Percentiles rank a stretch among this genome's conserved stretches.
These are phyloP conservation scores for Pipra filicauda DNA, from an alignment of 2,113 vertebrate genomes.

Conservation along the genomic window DNA sequence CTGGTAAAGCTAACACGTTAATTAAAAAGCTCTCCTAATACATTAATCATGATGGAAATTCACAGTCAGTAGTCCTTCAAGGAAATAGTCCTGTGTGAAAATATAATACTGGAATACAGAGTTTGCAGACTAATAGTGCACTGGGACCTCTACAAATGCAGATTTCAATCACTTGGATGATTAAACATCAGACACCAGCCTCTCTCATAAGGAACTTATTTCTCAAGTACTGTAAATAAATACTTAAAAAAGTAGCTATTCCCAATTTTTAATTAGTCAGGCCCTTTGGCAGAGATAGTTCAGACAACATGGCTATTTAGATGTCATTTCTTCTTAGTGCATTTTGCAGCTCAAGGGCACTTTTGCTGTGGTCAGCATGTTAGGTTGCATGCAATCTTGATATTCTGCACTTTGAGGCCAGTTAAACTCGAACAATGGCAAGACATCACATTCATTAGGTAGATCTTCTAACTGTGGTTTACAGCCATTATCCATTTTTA, in stretches of 20 bases:
- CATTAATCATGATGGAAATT: neutral
- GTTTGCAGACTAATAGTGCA: neutral
- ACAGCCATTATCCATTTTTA: neutral
- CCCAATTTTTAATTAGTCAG: neutral
- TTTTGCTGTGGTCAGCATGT: neutral
- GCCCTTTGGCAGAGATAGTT: neutral
- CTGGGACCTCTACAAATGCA: neutral
- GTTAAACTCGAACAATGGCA: neutral
- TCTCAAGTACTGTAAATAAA: neutral
- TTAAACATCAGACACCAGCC: neutral
- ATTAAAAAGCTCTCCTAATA: slow-evolving; percentile 1
- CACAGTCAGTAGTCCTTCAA: neutral
- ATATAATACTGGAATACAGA: neutral
- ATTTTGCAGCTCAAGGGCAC: neutral
- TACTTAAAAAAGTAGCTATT: neutral
- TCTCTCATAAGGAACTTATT: neutral
- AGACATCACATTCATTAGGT: neutral
- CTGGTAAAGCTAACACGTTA: neutral
- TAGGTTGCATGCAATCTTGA: neutral
- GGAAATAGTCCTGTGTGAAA: neutral
- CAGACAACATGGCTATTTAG: neutral
- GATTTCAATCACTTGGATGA: neutral
- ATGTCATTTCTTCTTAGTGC: neutral
- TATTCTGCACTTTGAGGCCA: neutral
- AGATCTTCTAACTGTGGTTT: neutral